Percentiles rank a stretch among this genome's conserved stretches.
phyloP scores from a whole-genome alignment of 2,797 vertebrate species.

The Sebastes itinus region DNA sequence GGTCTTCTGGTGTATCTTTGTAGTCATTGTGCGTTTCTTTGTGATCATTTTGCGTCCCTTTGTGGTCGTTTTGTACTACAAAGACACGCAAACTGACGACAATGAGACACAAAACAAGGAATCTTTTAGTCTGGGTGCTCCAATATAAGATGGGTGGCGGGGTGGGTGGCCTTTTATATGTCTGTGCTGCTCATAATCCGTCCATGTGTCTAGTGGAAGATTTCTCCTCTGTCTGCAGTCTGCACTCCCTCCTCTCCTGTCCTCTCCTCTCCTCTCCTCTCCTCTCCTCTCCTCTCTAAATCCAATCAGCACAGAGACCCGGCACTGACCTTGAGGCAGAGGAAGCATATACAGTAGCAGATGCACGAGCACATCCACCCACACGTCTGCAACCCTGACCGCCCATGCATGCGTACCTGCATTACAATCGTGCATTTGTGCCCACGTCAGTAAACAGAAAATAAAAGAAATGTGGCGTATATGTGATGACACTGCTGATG shows the following conservation, averaged over 20 bases:
- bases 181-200: conserved; percentile 28
- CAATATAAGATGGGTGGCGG: neutral
- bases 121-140: neutral
- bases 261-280: conserved; percentile 20
- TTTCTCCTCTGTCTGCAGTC: conserved; percentile 60
- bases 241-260: conserved; percentile 19
- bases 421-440: conserved; percentile 18
- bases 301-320: conserved; percentile 74
- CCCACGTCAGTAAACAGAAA: conserved; percentile 18
- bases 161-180: neutral
- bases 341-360: conserved; percentile 61
- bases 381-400: conserved; percentile 27
- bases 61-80: neutral
- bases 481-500: conserved; percentile 18
- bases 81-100: neutral
- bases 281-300: conserved; percentile 42
- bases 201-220: conserved; percentile 49
- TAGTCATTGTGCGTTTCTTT: too few relatives aligned
- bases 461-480: neutral
- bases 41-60: too few relatives aligned
- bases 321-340: conserved; percentile 79
- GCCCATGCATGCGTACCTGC: conserved; percentile 22
- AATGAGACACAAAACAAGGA: neutral
- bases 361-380: conserved; percentile 47
- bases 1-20: too few relatives aligned